Evolutionary conservation across 92 coral and sea anemone genomes (phyloP), one percentile per base, ranked within the genome.

Genomic region (Palythoa grandis): DNA sequence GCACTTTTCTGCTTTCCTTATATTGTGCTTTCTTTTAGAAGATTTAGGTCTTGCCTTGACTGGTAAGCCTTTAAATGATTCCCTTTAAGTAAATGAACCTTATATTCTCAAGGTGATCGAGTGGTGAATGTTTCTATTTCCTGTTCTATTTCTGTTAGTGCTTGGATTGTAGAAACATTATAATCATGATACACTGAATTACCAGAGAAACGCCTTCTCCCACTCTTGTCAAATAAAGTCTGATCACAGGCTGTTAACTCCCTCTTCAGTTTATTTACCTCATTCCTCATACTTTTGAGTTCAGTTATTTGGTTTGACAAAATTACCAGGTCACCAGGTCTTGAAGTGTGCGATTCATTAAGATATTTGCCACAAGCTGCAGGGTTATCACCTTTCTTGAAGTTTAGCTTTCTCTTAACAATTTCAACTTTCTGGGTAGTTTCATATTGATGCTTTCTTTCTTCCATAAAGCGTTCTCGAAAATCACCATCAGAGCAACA

Each of bases 241-340:
- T 74, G 78, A 52, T 74, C 47, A 52, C 47, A 35, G 78, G 78
- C 52, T 74, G 78, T 37, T 74, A 74, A 74, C 38, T 74, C 78
- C 47, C 78, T 74, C 78, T 74, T 74, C 78, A 74, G 78, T 74
- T 39, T 74, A 35, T 74, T 74, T 37, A 74, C 78, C 78, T 74
- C 78, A 74, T 39, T 74, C 52, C 78, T 74, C 52, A 74, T 25
- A 74, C 78, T 74, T 35, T 74, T 74, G 78, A 74, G 78, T 74
- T 74, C 50, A 35, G 78, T 74, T 74, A 74, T 74, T 74, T 74
- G 78, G 78, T 74, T 74, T 74, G 78, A 74, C 78, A 74, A 74
- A 74, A 74, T 74, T 74, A n/a, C 52, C 50, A 74, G 50, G 52
- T 74, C 78, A n/a, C n/a, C n/a, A n/a, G n/a, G n/a, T n/a, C 47